Evolutionary conservation across 2,113 vertebrate genomes (phyloP).

Genomic region (Hoplias malabaricus): DNA sequence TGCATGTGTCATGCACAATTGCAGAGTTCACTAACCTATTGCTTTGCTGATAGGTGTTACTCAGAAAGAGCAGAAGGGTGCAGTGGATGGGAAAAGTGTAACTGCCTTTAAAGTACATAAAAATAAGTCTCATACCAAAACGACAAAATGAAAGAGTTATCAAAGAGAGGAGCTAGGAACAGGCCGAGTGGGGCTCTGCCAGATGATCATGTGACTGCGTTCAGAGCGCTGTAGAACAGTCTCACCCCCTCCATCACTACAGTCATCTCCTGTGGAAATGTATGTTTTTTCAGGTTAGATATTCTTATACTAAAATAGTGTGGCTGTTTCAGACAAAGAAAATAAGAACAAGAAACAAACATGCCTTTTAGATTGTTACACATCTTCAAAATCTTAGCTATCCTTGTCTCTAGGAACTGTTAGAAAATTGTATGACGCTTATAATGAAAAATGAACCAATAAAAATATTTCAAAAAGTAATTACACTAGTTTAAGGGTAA

Average conservation of each 20-base stretch:
- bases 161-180: constrained; percentile 67
- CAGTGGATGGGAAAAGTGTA: neutral
- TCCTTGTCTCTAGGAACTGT: too few relatives aligned
- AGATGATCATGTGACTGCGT: constrained; percentile 80
- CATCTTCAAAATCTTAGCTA: too few relatives aligned
- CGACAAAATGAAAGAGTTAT: constrained; percentile 23
- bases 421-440: too few relatives aligned
- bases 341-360: too few relatives aligned
- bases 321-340: too few relatives aligned
- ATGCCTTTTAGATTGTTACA: too few relatives aligned
- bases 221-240: constrained; percentile 68
- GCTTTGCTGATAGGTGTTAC: neutral
- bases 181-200: constrained; percentile 62
- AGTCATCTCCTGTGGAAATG: constrained; percentile 71
- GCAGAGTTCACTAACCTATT: neutral
- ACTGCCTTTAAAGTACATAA: neutral
- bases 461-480: too few relatives aligned
- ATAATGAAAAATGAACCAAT: too few relatives aligned
- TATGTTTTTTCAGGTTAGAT: too few relatives aligned
- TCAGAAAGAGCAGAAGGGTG: neutral
- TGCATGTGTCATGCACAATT: neutral
- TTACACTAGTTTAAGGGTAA: too few relatives aligned
- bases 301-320: too few relatives aligned
- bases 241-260: constrained; percentile 60
- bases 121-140: neutral